Evolutionary conservation across 2,113 vertebrate species (phyloP).

Genomic region (Arothron firmamentum): DNA sequence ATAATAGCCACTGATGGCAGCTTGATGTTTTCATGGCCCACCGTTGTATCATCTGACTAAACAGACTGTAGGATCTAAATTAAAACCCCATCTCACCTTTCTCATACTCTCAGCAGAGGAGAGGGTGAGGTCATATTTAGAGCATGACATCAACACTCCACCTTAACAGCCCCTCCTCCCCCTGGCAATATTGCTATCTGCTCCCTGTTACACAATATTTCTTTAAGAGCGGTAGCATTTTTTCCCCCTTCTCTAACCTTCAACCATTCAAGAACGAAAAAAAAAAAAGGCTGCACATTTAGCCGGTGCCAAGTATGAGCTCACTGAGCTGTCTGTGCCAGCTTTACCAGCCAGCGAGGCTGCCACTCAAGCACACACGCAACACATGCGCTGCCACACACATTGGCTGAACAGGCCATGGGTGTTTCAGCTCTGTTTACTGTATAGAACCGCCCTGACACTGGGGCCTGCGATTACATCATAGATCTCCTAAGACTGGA

Average conservation of each 20-base stretch:
- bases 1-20: constrained; percentile 30
- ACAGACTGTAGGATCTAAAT: constrained; percentile 61
- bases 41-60: constrained; percentile 58
- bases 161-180: constrained; percentile 15
- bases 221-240: constrained; percentile 64
- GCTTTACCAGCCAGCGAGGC: constrained; percentile 63
- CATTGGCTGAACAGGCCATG: constrained; percentile 49
- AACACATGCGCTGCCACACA: constrained; percentile 26
- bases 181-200: constrained; percentile 57
- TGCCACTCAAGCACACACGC: constrained; percentile 65
- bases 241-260: constrained; percentile 17
- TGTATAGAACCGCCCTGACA: constrained; percentile 72
- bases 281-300: constrained; percentile 62
- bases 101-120: constrained; percentile 48
- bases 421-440: constrained; percentile 67
- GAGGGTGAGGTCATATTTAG: constrained; percentile 65
- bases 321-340: constrained; percentile 79
- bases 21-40: constrained; percentile 32
- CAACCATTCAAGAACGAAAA: constrained; percentile 52
- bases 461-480: constrained; percentile 62
- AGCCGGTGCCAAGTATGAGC: constrained; percentile 85
- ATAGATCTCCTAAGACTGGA: constrained; percentile 58
- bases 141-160: constrained; percentile 67
- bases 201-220: constrained; percentile 68
- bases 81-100: constrained; percentile 68